Conservation (phyloP, 1,140 invertebrate genomes). For the Battus philenor region DNA sequence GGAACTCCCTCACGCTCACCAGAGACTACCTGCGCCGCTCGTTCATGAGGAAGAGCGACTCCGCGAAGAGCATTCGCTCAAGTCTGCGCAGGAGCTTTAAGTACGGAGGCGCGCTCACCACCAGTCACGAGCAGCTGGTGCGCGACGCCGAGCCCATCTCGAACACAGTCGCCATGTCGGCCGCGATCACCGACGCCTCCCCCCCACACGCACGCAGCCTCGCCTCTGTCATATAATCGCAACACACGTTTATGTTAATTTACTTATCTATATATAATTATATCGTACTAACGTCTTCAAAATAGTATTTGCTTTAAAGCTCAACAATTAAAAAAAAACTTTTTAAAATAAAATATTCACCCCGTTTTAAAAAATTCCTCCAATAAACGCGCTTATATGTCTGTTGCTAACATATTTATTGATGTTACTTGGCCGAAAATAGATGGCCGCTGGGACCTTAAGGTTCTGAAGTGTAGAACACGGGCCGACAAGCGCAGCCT, state of each 20-base stretch:
- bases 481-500: too few relatives aligned
- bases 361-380: too few relatives aligned
- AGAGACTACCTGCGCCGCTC: slow-evolving; percentile 52
- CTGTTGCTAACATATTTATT: too few relatives aligned
- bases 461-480: too few relatives aligned
- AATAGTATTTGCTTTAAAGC: too few relatives aligned
- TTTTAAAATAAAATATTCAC: too few relatives aligned
- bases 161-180: slow-evolving; percentile 57
- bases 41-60: slow-evolving; percentile 60
- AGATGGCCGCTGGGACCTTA: too few relatives aligned
- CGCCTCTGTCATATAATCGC: slow-evolving; percentile 61
- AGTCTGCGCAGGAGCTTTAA: slow-evolving; percentile 60
- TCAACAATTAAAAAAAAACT: too few relatives aligned
- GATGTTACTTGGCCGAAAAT: too few relatives aligned
- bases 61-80: slow-evolving; percentile 57
- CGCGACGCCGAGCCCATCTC: slow-evolving; percentile 63
- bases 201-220: slow-evolving; percentile 38
- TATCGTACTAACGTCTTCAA: too few relatives aligned
- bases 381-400: too few relatives aligned
- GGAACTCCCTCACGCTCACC: slow-evolving; percentile 46
- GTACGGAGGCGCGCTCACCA: slow-evolving; percentile 50
- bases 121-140: slow-evolving; percentile 59
- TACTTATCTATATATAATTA: slow-evolving; percentile 11
- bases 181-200: slow-evolving; percentile 30
- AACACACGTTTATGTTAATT: too few relatives aligned